Conservation (phyloP, 2,888 invertebrate genomes). For the Rhodophaea formosa region DNA sequence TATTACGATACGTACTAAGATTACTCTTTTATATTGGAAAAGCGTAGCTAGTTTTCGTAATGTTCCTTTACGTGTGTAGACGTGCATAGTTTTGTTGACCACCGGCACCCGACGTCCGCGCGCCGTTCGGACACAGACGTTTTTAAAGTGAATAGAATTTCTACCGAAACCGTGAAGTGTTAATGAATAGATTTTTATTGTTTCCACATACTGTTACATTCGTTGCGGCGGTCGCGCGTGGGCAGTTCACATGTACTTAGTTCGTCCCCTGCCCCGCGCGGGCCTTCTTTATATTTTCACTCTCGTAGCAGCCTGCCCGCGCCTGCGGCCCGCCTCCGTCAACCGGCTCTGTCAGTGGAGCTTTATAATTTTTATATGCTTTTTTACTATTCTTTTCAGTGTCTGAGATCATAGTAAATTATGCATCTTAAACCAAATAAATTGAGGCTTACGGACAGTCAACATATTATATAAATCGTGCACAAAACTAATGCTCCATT, state of each 20-base stretch:
- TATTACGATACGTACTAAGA: conserved; percentile 63
- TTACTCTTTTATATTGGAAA: conserved; percentile 58
- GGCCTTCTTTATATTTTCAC: neutral
- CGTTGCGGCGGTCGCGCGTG: conserved; percentile 32
- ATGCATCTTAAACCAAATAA: conserved; percentile 57
- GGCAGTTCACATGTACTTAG: conserved; percentile 23
- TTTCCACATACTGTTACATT: conserved; percentile 22
- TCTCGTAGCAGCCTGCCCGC: conserved; percentile 9
- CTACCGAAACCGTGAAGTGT: conserved; percentile 28
- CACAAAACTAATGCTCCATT: neutral
- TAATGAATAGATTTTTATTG: conserved; percentile 12
- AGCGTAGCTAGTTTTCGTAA: conserved; percentile 38
- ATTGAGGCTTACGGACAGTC: conserved; percentile 4
- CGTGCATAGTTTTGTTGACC: conserved; percentile 35
- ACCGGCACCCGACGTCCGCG: conserved; percentile 27
- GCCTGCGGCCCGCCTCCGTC: neutral
- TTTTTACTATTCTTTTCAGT: conserved; percentile 49
- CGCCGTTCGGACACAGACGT: conserved; percentile 14
- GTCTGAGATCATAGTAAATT: conserved; percentile 52
- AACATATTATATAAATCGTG: neutral
- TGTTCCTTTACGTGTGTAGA: conserved; percentile 49
- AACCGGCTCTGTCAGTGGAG: conserved; percentile 12
- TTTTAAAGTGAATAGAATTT: conserved; percentile 37
- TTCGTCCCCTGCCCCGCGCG: neutral
- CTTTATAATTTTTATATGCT: conserved; percentile 40